Evolutionary conservation across 92 coral and sea anemone species (phyloP).

Genomic region (Palythoa grandiflora): DNA sequence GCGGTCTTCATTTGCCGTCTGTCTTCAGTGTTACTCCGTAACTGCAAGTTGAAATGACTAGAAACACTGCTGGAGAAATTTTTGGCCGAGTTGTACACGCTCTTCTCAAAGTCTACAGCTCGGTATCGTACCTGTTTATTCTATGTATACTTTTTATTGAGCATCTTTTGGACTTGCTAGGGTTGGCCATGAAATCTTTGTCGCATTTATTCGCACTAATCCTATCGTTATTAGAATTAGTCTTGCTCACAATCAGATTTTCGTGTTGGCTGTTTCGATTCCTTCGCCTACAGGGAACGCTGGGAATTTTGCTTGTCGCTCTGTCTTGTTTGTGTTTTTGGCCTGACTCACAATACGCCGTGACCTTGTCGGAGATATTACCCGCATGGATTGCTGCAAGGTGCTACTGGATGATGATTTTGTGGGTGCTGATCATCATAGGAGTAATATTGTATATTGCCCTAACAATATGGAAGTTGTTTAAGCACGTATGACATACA

Average conservation of each 20-base stretch:
- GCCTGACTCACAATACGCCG: conserved; percentile 21
- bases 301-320: conserved; percentile 20
- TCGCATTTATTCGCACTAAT: conserved; percentile 23
- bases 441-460: background rate
- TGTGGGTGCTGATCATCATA: background rate
- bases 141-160: conserved; percentile 20
- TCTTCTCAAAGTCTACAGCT: background rate
- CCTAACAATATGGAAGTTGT: background rate
- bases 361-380: background rate
- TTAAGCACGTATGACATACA: background rate
- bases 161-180: conserved; percentile 29
- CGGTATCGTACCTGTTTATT: conserved; percentile 17
- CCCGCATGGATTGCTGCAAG: conserved; percentile 19
- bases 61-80: background rate
- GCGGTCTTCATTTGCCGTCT: background rate
- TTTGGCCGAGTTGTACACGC: background rate
- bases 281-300: conserved; percentile 24
- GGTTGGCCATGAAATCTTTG: conserved; percentile 18
- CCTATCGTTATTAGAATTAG: conserved; percentile 5
- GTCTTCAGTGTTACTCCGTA: background rate
- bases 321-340: conserved; percentile 30
- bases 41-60: background rate
- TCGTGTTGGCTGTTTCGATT: conserved; percentile 33
- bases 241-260: conserved; percentile 17
- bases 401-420: conserved; percentile 14